Base-by-base conservation (phyloP, 2,888 invertebrate genomes). In the Stenodera caucasica region DNA sequence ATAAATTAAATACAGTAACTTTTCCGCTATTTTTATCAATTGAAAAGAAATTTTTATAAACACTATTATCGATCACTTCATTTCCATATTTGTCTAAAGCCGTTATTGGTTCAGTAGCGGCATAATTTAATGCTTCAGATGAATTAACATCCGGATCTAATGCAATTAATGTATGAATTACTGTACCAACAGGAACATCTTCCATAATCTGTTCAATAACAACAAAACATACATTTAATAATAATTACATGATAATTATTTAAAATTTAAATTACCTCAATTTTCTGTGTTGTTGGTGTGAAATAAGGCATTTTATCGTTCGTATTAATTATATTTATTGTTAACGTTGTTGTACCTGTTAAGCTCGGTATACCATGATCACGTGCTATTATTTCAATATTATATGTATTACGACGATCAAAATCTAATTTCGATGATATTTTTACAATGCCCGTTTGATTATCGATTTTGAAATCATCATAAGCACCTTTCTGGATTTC, bases 291-390 rank as follows among this genome's bases (percentile, higher is more conserved):
- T 33, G 85, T 78, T 0, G 95, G 94, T 1, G 86, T 86, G 77
- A 96, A 94, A 77, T 86, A 88, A 0, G 96, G 96, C 61, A 88
- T 83, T 77, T 94, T 95, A 76, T 96, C 93, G 78, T 96, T 96
- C 54, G 89, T 91, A 77, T 96, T 94, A 30, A 90, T 84, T 2
- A 96, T 87, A 70, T 86, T 88, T 6, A 96, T 86, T 35, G 88
- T 89, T 1, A 96, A 80, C 0, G 89, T 90, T 0, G 92, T 87
- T 0, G 92, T 92, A 8, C 94, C 94, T 0, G 91, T 91, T 53
- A 90, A 81, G 68, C 89, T 88, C 1, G 96, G 95, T 5, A 88
- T 87, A 33, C 94, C 92, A 78, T 87, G 83, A 81, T 94, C 94
- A 8, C 88, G 85, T n/a, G 93, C 94, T 58, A 90, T 83, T 14